Percentiles rank a stretch among this genome's conserved stretches.
These are phyloP conservation scores for Semotilus atromaculatus DNA, from an alignment of 2,797 vertebrate genomes.

Conservation along the genomic window DNA sequence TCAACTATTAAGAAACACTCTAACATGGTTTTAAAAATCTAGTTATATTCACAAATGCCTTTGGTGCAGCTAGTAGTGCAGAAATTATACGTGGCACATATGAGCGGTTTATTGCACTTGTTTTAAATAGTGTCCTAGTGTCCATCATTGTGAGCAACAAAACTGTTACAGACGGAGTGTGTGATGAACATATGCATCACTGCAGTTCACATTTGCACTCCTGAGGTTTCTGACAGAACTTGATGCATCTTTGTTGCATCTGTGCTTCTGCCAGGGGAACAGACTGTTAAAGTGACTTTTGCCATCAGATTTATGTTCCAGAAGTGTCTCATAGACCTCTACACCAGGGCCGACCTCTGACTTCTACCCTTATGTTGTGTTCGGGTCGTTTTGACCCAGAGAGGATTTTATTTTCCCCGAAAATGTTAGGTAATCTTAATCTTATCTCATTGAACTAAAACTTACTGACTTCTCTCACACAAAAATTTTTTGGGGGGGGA, in stretches of 20 bases:
- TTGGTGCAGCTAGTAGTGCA: background rate
- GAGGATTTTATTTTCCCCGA: background rate
- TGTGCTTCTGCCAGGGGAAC: background rate
- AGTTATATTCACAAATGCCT: too few species aligned
- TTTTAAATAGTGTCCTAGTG: too few species aligned
- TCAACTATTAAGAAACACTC: background rate
- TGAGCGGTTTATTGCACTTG: background rate
- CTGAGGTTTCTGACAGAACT: constrained; percentile 5
- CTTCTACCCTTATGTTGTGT: background rate
- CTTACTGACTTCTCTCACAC: background rate
- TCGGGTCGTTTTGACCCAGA: background rate
- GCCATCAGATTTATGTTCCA: constrained; percentile 24
- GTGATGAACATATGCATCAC: too few species aligned
- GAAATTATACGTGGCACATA: background rate
- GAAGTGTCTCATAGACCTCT: background rate
- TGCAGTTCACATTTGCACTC: background rate
- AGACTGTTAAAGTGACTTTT: constrained; percentile 7
- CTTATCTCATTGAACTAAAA: background rate
- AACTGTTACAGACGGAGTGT: background rate
- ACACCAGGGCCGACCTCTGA: background rate
- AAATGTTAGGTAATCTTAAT: background rate
- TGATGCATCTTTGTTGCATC: background rate
- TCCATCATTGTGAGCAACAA: background rate
- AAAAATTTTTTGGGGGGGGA: background rate
- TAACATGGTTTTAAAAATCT: too few species aligned